Evolutionary conservation across 2,113 vertebrate species (phyloP).

Genomic region (Nerophis ophidion): DNA sequence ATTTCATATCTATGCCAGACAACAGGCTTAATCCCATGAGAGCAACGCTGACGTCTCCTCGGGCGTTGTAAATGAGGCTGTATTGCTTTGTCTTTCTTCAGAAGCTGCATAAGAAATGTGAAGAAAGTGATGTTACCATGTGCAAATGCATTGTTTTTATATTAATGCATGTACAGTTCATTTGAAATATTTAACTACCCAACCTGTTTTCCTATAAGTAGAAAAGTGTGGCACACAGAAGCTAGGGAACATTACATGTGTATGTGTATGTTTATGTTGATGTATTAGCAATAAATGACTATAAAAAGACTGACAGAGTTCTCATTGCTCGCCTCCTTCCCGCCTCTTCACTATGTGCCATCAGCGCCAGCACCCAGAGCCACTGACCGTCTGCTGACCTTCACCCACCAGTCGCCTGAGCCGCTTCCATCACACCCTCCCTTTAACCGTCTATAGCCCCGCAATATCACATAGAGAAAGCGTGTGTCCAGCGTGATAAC

Average conservation of each 20-base stretch:
- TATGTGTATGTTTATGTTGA: too few relatives aligned
- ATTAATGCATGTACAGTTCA: too few relatives aligned
- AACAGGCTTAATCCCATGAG: constrained; percentile 6
- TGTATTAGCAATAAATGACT: background rate
- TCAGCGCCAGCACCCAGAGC: constrained; percentile 8
- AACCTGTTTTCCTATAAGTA: too few relatives aligned
- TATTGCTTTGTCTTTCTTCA: constrained; percentile 9
- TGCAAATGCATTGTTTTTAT: too few relatives aligned
- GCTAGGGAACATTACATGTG: too few relatives aligned
- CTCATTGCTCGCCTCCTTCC: constrained; percentile 5
- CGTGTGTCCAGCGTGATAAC: constrained; percentile 7
- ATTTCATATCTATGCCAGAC: constrained; percentile 31
- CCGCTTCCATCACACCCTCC: constrained; percentile 14
- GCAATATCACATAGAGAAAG: constrained; percentile 21
- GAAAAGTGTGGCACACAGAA: too few relatives aligned
- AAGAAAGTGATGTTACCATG: background rate
- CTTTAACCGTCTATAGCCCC: background rate
- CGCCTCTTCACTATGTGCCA: background rate
- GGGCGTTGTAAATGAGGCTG: constrained; percentile 33
- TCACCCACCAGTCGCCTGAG: constrained; percentile 5
- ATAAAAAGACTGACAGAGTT: background rate
- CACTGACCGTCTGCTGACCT: constrained; percentile 50
- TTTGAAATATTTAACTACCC: too few relatives aligned
- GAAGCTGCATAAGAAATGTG: constrained; percentile 3
- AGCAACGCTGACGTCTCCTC: background rate